Percentiles rank a stretch among this genome's conserved stretches.
Evolutionary conservation across 2,113 vertebrate genomes (phyloP).

Genomic region (Ptilonorhynchus violaceus): DNA sequence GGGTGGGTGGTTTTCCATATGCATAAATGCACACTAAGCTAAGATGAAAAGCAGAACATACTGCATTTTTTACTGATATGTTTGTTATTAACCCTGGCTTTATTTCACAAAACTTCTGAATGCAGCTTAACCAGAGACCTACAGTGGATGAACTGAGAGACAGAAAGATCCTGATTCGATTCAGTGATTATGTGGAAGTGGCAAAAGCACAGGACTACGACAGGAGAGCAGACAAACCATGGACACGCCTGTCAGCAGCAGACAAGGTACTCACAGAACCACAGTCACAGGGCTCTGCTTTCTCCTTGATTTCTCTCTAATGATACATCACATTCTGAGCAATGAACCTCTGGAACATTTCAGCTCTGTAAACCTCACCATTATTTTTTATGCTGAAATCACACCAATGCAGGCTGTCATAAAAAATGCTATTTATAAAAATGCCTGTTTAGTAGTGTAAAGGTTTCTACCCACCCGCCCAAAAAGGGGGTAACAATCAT

Average conservation of each 20-base stretch:
- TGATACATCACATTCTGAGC: not conserved
- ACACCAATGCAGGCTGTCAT: not conserved
- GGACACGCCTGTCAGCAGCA: conserved; percentile 93
- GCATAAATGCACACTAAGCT: not conserved
- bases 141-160: conserved; percentile 95
- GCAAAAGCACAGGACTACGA: conserved; percentile 99
- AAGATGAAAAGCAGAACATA: not conserved
- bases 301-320: not conserved
- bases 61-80: not conserved
- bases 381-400: not conserved
- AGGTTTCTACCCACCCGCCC: not conserved
- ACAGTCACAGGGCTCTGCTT: not conserved
- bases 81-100: not conserved
- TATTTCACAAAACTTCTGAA: not conserved
- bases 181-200: conserved; percentile 98
- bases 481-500: not conserved
- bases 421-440: not conserved
- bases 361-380: not conserved
- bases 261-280: conserved; percentile 82
- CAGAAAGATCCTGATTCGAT: conserved; percentile 96
- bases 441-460: not conserved
- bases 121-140: conserved; percentile 93
- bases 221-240: conserved; percentile 94
- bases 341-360: not conserved
- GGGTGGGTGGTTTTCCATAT: not conserved